Conservation (phyloP, 1,140 invertebrate species). For the Heliconius hermathena region DNA sequence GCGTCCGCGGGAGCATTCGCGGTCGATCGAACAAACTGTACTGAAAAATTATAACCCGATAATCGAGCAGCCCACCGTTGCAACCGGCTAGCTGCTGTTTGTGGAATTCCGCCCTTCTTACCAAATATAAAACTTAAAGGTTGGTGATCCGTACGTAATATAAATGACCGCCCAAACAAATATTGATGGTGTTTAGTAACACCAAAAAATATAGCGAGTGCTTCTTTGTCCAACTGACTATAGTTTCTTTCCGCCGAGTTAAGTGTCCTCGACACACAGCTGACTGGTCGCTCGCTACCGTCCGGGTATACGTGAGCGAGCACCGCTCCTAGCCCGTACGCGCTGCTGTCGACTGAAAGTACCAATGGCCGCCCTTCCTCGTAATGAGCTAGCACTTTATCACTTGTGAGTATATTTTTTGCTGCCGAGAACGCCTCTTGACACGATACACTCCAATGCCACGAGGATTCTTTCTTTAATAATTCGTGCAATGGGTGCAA, state of each 20-base stretch:
- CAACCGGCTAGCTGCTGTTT: constrained; percentile 47
- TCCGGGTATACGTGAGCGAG: constrained; percentile 67
- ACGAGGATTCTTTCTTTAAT: too few species aligned
- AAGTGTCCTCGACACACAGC: constrained; percentile 77
- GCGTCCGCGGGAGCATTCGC: constrained; percentile 47
- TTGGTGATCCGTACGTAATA: constrained; percentile 62
- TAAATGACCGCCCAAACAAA: constrained; percentile 72
- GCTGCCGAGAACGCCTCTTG: too few species aligned
- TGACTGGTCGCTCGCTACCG: constrained; percentile 70
- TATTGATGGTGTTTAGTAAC: constrained; percentile 81
- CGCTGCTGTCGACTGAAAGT: constrained; percentile 9
- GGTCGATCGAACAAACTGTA: constrained; percentile 41
- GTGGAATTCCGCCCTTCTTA: constrained; percentile 42
- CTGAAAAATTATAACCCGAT: constrained; percentile 48
- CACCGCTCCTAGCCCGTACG: constrained; percentile 77
- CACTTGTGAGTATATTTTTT: too few species aligned
- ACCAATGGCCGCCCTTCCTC: too few species aligned
- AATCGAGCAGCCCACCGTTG: constrained; percentile 47
- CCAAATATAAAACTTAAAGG: constrained; percentile 67
- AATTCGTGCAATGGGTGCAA: too few species aligned
- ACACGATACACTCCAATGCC: too few species aligned
- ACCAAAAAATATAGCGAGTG: constrained; percentile 75
- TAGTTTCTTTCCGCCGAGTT: constrained; percentile 77
- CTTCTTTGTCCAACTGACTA: constrained; percentile 82
- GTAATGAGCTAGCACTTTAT: too few species aligned